A percentile compares a stretch with the other conserved stretches of the same genome.
phyloP scores from a whole-genome alignment of 1,140 invertebrate species.

The Heliconius eleuchia region DNA sequence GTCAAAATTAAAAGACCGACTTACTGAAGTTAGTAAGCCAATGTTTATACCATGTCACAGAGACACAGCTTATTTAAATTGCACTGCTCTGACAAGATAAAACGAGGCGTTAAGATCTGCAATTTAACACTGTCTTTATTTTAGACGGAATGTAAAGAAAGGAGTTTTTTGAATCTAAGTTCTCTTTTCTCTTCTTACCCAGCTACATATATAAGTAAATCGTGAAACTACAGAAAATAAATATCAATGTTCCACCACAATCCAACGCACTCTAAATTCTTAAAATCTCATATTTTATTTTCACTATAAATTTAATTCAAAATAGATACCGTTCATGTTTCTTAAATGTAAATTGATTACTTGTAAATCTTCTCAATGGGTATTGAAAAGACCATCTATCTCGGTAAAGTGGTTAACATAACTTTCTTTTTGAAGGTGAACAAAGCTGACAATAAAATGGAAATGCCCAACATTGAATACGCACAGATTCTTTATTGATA shows the following conservation, averaged over 20 bases:
- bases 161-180: no score
- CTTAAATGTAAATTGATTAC: conserved; percentile 31
- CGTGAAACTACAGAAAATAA: no score
- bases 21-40: no score
- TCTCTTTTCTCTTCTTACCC: no score
- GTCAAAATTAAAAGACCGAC: no score
- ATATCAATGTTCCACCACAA: neutral
- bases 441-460: conserved; percentile 10
- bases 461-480: neutral
- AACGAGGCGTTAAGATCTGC: no score
- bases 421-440: conserved; percentile 15
- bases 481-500: conserved; percentile 10
- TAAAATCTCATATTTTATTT: neutral
- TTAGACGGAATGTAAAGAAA: no score
- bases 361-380: conserved; percentile 27
- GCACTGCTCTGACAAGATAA: no score
- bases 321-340: conserved; percentile 19
- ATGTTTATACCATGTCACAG: no score
- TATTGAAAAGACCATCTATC: conserved; percentile 21
- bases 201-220: no score
- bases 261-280: neutral
- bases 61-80: no score
- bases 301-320: neutral
- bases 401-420: conserved; percentile 7
- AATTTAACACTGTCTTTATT: no score